phyloP scores from a whole-genome alignment of 1,140 invertebrate genomes.

The Drosophila kohkoa region DNA sequence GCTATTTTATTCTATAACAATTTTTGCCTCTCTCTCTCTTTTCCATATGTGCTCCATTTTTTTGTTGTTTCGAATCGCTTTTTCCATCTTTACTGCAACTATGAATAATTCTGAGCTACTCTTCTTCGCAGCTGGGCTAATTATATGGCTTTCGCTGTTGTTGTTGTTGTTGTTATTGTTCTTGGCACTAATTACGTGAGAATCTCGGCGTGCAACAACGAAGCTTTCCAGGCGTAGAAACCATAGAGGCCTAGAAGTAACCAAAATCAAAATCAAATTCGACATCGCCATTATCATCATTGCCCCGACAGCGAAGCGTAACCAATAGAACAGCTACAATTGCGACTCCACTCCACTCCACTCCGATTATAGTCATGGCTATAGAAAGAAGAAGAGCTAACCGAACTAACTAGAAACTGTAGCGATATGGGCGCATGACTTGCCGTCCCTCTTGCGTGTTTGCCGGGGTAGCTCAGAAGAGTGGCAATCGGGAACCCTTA shows the following conservation, averaged over 20 bases:
- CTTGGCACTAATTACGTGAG: conserved; percentile 75
- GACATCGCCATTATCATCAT: conserved; percentile 57
- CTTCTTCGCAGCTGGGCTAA: conserved; percentile 62
- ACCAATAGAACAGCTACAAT: conserved; percentile 55
- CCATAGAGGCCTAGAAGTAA: conserved; percentile 31
- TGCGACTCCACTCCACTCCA: neutral
- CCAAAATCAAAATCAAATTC: conserved; percentile 47
- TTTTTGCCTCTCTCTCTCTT: conserved; percentile 37
- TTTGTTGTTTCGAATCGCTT: conserved; percentile 23
- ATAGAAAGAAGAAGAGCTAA: conserved; percentile 27
- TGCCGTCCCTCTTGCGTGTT: conserved; percentile 35
- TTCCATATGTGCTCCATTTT: conserved; percentile 25
- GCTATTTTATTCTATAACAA: conserved; percentile 44
- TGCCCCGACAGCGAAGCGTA: conserved; percentile 71
- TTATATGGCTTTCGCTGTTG: conserved; percentile 58
- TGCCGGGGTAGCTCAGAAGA: neutral
- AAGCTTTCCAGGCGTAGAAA: conserved; percentile 39
- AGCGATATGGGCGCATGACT: conserved; percentile 45
- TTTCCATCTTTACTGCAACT: conserved; percentile 44
- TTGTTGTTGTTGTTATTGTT: conserved; percentile 38
- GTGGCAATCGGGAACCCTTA: conserved; percentile 42
- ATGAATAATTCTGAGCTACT: conserved; percentile 71
- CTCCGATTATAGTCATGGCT: conserved; percentile 44
- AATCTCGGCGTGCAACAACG: conserved; percentile 51
- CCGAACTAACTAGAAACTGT: conserved; percentile 33